Base-by-base conservation (phyloP, 1,140 invertebrate species). In the Leptinotarsa texana region DNA sequence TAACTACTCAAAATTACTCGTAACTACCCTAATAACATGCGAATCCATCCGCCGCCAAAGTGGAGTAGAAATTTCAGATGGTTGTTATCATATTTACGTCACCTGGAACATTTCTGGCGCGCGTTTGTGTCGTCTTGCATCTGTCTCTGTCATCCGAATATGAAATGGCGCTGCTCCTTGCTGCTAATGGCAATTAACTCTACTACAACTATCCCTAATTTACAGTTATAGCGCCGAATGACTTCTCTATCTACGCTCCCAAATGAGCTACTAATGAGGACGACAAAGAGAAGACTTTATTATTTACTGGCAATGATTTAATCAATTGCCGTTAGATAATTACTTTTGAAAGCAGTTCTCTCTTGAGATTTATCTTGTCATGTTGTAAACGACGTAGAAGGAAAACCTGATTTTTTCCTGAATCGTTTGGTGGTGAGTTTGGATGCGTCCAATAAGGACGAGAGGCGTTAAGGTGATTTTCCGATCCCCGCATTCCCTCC, bases 141-240 rank as follows among this genome's bases (percentile, higher is more conserved):
- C 63, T 65, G 63, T 65, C 63, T 65, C 63, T 65, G 63, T 65
- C 63, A 65, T 4, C 63, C 63, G 63, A 65, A 65, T 65, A 65
- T 65, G 63, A 65, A 65, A 65, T 65, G 63, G 21, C 17, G 63
- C 63, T 24, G 22, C 11, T 65, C 21, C 11, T 22, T 65, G 63
- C 63, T 65, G 63, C 21, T 65, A 24, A 65, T 65, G 63, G 63
- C 63, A 65, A 65, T 65, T 65, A 65, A 65, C 63, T 65, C 63
- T 17, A 15, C 27, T 65, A 65, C 21, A 65, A 65, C 63, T 65
- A 65, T 5, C 27, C 63, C 63, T 33, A 65, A 65, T 65, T 65
- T 65, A 65, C 63, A 65, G 63, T 65, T 65, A 65, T 22, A 65
- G 27, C 63, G 18, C 63, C 63, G 21, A 33, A 65, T 65, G 63